These are phyloP conservation scores for Caenorhabditis brenneri DNA, from an alignment of 1,140 invertebrate species.

Conservation along the genomic window DNA sequence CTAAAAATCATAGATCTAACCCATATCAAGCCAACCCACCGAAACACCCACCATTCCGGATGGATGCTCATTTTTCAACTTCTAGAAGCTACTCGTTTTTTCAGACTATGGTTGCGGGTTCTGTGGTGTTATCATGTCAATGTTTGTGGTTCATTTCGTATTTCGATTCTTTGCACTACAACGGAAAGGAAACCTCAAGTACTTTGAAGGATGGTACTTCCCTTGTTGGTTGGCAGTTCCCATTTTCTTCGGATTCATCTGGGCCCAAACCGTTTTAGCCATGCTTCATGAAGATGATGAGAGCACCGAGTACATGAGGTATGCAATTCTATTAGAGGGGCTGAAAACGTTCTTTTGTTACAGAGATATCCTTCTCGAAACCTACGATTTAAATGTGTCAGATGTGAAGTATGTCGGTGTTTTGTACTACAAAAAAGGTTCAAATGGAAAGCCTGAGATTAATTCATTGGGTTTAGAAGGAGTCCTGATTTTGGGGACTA, in stretches of 20 bases:
- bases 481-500: neutral
- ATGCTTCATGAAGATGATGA: neutral
- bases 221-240: neutral
- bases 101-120: neutral
- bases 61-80: too few species aligned
- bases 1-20: too few species aligned
- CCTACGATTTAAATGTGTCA: neutral
- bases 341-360: neutral
- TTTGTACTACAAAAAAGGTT: neutral
- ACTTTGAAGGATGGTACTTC: neutral
- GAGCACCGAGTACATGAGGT: neutral
- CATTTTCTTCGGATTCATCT: neutral
- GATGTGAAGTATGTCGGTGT: neutral
- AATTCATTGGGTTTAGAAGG: neutral
- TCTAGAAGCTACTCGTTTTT: neutral
- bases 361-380: neutral
- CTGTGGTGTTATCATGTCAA: neutral
- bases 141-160: slow-evolving; percentile 1
- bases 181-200: neutral
- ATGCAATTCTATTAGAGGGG: too few species aligned
- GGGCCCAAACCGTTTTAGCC: neutral
- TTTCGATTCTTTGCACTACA: neutral
- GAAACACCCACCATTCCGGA: too few species aligned
- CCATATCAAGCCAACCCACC: too few species aligned
- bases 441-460: neutral